phyloP scores from a whole-genome alignment of 2,797 vertebrate species.

The Pseudomugil gertrudae region DNA sequence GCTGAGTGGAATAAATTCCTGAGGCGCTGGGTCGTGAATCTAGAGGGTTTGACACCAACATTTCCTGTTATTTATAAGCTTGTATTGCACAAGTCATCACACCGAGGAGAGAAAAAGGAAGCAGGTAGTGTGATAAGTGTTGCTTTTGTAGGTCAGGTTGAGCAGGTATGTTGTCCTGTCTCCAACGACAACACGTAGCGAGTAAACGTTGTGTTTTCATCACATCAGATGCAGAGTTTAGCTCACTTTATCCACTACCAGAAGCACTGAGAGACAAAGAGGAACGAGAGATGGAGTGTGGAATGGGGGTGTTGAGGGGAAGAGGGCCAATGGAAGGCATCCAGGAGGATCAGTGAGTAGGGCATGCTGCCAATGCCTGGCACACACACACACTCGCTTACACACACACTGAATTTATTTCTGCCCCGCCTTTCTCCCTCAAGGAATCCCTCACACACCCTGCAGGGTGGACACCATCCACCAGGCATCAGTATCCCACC shows the following conservation, averaged over 20 bases:
- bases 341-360: slow-evolving; percentile 79
- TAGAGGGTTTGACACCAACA: neutral
- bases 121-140: neutral
- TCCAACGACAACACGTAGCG: neutral
- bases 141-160: slow-evolving; percentile 6
- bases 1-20: slow-evolving; percentile 32
- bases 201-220: slow-evolving; percentile 37
- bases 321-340: slow-evolving; percentile 77
- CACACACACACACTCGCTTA: slow-evolving; percentile 55
- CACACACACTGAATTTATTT: slow-evolving; percentile 53
- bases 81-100: slow-evolving; percentile 12
- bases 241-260: slow-evolving; percentile 32
- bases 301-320: slow-evolving; percentile 61
- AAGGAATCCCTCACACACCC: slow-evolving; percentile 65
- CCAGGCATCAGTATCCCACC: slow-evolving; percentile 42
- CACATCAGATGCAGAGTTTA: slow-evolving; percentile 55
- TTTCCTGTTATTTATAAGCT: slow-evolving; percentile 25
- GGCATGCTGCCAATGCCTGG: slow-evolving; percentile 77
- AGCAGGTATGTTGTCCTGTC: slow-evolving; percentile 10
- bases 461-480: slow-evolving; percentile 59
- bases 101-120: neutral
- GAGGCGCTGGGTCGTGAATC: slow-evolving; percentile 25
- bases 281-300: slow-evolving; percentile 45
- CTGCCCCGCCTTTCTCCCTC: slow-evolving; percentile 58
- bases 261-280: slow-evolving; percentile 26